Percentiles rank a stretch among this genome's conserved stretches.
phyloP scores from a whole-genome alignment of 2,797 vertebrate genomes.

The Tinamus major region DNA sequence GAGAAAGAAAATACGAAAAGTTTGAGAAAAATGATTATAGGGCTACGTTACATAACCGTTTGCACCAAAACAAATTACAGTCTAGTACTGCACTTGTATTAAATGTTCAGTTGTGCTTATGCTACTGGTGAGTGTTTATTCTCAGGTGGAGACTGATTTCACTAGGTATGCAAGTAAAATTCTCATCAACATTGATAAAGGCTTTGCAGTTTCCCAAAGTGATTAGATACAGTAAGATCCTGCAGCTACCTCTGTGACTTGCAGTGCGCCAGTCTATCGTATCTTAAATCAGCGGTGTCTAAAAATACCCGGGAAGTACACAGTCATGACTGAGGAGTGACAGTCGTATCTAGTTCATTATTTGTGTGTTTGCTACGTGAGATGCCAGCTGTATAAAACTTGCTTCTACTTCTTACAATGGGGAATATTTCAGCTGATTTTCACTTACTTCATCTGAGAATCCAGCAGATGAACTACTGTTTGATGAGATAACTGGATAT shows the following conservation, averaged over 20 bases:
- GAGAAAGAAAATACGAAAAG: rapidly evolving
- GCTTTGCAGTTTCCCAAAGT: conserved; percentile 30
- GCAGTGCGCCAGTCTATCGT: not conserved
- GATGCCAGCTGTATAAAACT: conserved; percentile 53
- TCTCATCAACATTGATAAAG: conserved; percentile 28
- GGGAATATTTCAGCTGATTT: conserved; percentile 56
- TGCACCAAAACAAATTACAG: not conserved
- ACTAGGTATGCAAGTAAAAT: not conserved
- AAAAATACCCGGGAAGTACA: conserved; percentile 33
- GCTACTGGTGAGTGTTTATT: not conserved
- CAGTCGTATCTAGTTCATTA: conserved; percentile 49
- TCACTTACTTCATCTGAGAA: conserved; percentile 45
- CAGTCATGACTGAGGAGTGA: conserved; percentile 48
- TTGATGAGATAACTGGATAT: conserved; percentile 64
- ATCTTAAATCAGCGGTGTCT: rapidly evolving
- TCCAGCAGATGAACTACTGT: conserved; percentile 45
- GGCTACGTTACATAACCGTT: not conserved
- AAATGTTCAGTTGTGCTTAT: not conserved
- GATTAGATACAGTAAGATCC: conserved; percentile 36
- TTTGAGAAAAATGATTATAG: not conserved
- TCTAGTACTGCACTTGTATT: not conserved
- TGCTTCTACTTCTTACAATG: conserved; percentile 41
- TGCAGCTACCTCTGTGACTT: not conserved
- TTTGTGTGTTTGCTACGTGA: conserved; percentile 51
- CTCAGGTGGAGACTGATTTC: conserved; percentile 19